phyloP scores from a whole-genome alignment of 53 echinoderm and acorn worm species.

The Astropecten irregularis region DNA sequence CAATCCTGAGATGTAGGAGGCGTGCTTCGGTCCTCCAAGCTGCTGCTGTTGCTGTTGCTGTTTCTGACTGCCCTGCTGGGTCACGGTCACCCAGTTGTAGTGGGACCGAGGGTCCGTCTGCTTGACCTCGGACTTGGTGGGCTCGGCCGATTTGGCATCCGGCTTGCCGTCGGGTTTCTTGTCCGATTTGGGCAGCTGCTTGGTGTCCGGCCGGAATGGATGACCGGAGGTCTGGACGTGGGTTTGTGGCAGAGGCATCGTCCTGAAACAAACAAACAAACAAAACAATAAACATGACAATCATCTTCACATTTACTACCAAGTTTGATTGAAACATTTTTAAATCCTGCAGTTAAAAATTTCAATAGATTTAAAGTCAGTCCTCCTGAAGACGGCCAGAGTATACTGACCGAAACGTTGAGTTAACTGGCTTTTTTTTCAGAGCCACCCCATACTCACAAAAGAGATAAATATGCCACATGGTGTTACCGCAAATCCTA shows the following conservation, averaged over 20 bases:
- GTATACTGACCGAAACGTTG: too few species aligned
- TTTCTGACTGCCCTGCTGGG: not conserved
- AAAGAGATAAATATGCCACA: too few species aligned
- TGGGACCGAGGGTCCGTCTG: conserved; percentile 6
- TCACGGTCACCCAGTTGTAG: conserved; percentile 23
- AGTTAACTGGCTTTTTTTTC: too few species aligned
- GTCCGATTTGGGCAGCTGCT: conserved; percentile 25
- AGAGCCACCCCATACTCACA: too few species aligned
- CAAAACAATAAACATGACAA: not conserved
- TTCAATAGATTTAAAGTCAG: too few species aligned
- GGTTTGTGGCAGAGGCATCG: conserved; percentile 34
- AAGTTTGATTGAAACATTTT: too few species aligned
- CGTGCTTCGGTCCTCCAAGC: conserved; percentile 36
- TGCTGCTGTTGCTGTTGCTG: not conserved
- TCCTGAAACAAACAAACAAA: not conserved
- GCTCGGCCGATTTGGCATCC: conserved; percentile 33
- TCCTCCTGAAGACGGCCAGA: too few species aligned
- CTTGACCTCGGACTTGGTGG: conserved; percentile 39
- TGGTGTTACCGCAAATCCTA: too few species aligned
- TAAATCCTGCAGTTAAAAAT: too few species aligned
- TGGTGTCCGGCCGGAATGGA: conserved; percentile 49
- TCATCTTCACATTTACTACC: not conserved
- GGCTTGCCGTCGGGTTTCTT: conserved; percentile 39
- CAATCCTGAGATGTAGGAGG: conserved; percentile 27
- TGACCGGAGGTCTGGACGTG: conserved; percentile 38